These are phyloP conservation scores for Melanerpes formicivorus DNA, from an alignment of 2,113 vertebrate species.

Conservation along the genomic window DNA sequence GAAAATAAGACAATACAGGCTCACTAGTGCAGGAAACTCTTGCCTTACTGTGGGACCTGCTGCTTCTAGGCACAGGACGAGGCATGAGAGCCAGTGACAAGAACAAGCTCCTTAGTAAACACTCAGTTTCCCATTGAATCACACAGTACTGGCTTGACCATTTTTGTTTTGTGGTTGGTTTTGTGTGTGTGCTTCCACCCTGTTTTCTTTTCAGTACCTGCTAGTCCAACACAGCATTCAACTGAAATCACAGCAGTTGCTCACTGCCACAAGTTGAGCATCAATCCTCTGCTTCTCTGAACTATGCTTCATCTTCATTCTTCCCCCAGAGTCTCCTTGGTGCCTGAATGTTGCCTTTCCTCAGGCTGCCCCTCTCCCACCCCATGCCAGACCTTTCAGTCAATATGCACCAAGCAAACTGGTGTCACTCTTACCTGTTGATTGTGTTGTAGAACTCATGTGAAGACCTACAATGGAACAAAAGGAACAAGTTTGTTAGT, in stretches of 20 bases:
- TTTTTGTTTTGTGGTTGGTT: not conserved
- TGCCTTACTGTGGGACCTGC: not conserved
- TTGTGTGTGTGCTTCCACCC: not conserved
- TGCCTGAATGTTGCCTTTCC: not conserved
- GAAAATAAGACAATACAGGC: not conserved
- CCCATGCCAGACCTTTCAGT: not conserved
- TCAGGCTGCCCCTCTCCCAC: not conserved
- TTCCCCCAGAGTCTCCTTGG: not conserved
- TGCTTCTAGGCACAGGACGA: not conserved
- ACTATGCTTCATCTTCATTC: not conserved
- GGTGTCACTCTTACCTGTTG: constrained; percentile 10
- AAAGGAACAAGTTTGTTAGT: not conserved
- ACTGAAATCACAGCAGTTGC: not conserved
- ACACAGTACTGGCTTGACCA: not conserved
- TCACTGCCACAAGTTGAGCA: not conserved
- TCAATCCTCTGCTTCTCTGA: not conserved
- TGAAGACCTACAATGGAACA: constrained; percentile 37
- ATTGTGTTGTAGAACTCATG: accelerated
- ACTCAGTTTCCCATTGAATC: not conserved
- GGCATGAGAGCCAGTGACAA: not conserved
- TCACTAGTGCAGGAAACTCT: constrained; percentile 20
- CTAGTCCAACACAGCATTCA: not conserved
- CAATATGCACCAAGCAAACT: not conserved
- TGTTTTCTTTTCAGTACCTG: not conserved
- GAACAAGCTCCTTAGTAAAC: not conserved